A percentile compares a stretch with the other conserved stretches of the same genome.
phyloP scores from a whole-genome alignment of 1,140 invertebrate species.

The Philotrypesis tridentata region DNA sequence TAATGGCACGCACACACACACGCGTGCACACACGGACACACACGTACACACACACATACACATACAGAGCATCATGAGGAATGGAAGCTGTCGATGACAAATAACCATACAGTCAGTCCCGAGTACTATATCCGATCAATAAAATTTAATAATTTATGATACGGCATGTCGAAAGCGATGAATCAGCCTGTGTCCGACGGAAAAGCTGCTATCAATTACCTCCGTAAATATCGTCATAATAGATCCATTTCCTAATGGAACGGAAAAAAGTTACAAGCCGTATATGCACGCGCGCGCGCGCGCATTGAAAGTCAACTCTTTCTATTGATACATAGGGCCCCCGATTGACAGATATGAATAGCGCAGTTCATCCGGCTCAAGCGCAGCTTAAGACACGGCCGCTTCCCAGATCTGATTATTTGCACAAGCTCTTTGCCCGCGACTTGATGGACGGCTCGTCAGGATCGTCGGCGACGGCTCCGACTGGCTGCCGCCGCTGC shows the following conservation, averaged over 20 bases:
- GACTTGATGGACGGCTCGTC: constrained; percentile 15
- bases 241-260: not conserved
- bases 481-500: not conserved
- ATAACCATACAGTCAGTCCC: too few relatives aligned
- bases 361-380: not conserved
- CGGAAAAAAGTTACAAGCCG: not conserved
- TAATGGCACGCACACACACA: not conserved
- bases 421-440: constrained; percentile 7
- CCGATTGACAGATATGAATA: constrained; percentile 15
- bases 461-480: constrained; percentile 3
- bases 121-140: too few relatives aligned
- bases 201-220: too few relatives aligned
- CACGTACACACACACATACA: too few relatives aligned
- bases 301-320: not conserved
- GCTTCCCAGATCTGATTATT: constrained; percentile 29
- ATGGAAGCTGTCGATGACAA: too few relatives aligned
- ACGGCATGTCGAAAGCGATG: too few relatives aligned
- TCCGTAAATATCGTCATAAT: not conserved
- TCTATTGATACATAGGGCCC: constrained; percentile 2
- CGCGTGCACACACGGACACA: too few relatives aligned
- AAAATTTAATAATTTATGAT: too few relatives aligned
- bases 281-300: too few relatives aligned
- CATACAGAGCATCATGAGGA: too few relatives aligned
- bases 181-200: too few relatives aligned
- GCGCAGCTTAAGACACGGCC: not conserved